Evolutionary conservation across 2,888 invertebrate species (phyloP), one percentile per base, ranked within the genome.

Genomic region (Drosophila yooni): DNA sequence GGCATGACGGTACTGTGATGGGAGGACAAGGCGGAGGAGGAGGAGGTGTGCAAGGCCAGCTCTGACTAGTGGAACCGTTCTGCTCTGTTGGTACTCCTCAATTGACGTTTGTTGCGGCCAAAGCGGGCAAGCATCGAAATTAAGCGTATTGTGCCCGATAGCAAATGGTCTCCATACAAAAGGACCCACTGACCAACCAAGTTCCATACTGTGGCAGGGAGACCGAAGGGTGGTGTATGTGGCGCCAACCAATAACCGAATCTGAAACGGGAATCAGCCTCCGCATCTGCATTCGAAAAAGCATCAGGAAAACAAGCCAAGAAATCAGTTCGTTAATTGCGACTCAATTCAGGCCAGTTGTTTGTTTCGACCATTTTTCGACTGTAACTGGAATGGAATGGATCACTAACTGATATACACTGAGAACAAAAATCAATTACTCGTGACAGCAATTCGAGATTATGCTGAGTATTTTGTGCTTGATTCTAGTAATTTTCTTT

Each of bases 271-370:
- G 46, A 46, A 58, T 54, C 34, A 53, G 27, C 10, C 52, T 38
- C 10, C 38, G 51, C 62, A 33, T 40, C 18, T 29, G 34, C 13
- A 25, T 54, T 27, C 54, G 54, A 27, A 40, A 36, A 67, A 25
- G 48, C 56, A 33, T 18, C 40, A 11, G 52, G 46, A 68, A 68
- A 66, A 53, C 50, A 71, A 78, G 62, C 62, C 65, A 72, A 75
- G 78, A 78, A 78, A 78, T 78, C 71, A 75, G 75, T 57, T 7
- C 50, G 54, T 27, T 75, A 78, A 78, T 78, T 78, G 78, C 71
- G 48, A 48, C 51, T 67, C 77, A 66, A 34, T 57, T 50, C 34
- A n/a, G 59, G 33, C 53, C 54, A 60, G 43, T 54, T 60, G 65
- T 54, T 64, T 54, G 64, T 63, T 54, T 53, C 63, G 15, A 38